Evolutionary conservation across 2,797 vertebrate species (phyloP).

Genomic region (Kryptopterus vitreolus): DNA sequence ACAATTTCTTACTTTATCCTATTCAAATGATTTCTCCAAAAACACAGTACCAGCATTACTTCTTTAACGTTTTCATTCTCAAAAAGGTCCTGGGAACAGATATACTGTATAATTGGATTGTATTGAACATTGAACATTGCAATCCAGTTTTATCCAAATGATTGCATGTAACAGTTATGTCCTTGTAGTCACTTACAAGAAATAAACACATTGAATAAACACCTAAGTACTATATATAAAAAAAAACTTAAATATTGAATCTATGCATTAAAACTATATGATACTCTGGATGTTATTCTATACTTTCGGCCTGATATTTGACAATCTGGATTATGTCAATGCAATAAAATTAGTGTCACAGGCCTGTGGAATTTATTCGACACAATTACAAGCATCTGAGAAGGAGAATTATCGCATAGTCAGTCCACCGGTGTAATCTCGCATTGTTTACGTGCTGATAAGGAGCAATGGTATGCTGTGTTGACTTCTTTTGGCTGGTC

Average conservation of each 20-base stretch:
- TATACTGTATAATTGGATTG: too few relatives aligned
- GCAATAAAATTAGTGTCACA: not conserved
- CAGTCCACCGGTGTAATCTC: conserved; percentile 19
- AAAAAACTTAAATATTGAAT: not conserved
- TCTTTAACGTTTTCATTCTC: not conserved
- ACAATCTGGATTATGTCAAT: not conserved
- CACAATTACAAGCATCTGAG: not conserved
- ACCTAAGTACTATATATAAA: not conserved
- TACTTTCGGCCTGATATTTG: not conserved
- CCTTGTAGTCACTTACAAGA: not conserved
- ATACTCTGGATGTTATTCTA: not conserved
- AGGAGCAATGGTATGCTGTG: conserved; percentile 33
- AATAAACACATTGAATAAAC: not conserved
- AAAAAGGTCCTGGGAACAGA: too few relatives aligned
- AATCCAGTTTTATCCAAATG: not conserved
- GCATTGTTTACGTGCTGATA: conserved; percentile 38
- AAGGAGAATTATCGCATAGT: conserved; percentile 3
- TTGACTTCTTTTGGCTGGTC: conserved; percentile 33
- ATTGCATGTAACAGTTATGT: not conserved
- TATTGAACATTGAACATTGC: too few relatives aligned
- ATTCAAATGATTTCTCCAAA: conserved; percentile 28
- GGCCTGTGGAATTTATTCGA: not conserved
- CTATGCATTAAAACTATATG: not conserved
- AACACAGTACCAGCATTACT: conserved; percentile 38
- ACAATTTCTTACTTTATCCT: conserved; percentile 57